Conservation (phyloP, 1,140 invertebrate species). For the Halesus radiatus region DNA sequence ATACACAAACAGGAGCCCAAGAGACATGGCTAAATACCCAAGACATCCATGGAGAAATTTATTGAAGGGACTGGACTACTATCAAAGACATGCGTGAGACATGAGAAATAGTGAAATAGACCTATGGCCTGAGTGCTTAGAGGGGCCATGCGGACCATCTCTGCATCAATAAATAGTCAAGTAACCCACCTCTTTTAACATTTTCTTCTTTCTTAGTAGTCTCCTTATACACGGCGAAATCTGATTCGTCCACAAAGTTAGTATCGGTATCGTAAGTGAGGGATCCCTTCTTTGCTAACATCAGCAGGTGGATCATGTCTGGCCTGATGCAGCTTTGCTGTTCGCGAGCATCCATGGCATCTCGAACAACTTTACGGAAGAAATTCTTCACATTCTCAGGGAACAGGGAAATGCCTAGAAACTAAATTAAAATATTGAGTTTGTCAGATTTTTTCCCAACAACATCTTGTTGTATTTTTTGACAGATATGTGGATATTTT, state of each 20-base stretch:
- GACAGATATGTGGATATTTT: no score
- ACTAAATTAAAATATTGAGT: neutral
- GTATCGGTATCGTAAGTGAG: conserved; percentile 47
- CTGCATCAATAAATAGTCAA: no score
- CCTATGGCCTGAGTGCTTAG: no score
- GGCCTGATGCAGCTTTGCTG: conserved; percentile 54
- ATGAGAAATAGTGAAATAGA: no score
- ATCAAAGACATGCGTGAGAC: no score
- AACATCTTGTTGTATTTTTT: no score
- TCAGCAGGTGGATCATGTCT: conserved; percentile 63
- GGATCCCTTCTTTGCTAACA: conserved; percentile 60
- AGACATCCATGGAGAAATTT: no score
- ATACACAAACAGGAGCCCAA: no score
- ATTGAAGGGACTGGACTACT: no score
- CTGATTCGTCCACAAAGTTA: conserved; percentile 41
- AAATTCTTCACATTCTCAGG: conserved; percentile 57
- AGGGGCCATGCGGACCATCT: no score
- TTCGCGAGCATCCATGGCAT: conserved; percentile 58
- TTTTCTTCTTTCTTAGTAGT: conserved; percentile 36
- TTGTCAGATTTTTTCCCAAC: no score
- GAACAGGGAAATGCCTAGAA: conserved; percentile 56
- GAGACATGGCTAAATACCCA: no score
- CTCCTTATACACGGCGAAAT: conserved; percentile 41
- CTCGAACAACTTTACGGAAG: conserved; percentile 58
- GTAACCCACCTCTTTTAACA: conserved; percentile 44